These are phyloP conservation scores for Lepidonotus clava DNA, from an alignment of 2,888 invertebrate genomes.

Conservation along the genomic window DNA sequence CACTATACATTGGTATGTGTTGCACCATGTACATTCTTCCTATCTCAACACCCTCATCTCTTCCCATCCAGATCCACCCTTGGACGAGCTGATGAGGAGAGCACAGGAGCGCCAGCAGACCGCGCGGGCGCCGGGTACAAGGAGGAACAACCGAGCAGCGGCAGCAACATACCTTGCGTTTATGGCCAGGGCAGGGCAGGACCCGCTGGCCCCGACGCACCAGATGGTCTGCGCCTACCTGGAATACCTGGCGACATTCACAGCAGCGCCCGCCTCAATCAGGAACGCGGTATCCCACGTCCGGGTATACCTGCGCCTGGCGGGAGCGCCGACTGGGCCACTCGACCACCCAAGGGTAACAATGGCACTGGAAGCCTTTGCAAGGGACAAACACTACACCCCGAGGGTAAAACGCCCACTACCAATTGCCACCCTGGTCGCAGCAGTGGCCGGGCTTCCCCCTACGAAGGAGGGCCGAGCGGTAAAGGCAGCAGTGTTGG, in stretches of 20 bases:
- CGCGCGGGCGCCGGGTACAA: background rate
- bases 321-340: background rate
- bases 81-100: background rate
- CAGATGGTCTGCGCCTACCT: too few species aligned
- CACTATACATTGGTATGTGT: background rate
- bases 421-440: background rate
- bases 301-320: background rate
- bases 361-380: background rate
- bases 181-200: background rate
- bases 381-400: background rate
- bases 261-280: background rate
- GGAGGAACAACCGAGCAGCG: background rate
- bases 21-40: background rate
- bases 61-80: background rate
- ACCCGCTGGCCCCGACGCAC: background rate
- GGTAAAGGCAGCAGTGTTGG: background rate
- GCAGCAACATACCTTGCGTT: constrained; percentile 2
- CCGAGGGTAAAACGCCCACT: background rate
- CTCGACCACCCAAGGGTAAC: background rate
- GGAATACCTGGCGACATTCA: background rate
- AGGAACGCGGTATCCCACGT: background rate
- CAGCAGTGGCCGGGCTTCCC: too few species aligned
- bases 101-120: background rate
- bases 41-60: background rate
- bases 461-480: too few species aligned